These are phyloP conservation scores for Centropristis striata DNA, from an alignment of 2,113 vertebrate genomes.

Conservation along the genomic window DNA sequence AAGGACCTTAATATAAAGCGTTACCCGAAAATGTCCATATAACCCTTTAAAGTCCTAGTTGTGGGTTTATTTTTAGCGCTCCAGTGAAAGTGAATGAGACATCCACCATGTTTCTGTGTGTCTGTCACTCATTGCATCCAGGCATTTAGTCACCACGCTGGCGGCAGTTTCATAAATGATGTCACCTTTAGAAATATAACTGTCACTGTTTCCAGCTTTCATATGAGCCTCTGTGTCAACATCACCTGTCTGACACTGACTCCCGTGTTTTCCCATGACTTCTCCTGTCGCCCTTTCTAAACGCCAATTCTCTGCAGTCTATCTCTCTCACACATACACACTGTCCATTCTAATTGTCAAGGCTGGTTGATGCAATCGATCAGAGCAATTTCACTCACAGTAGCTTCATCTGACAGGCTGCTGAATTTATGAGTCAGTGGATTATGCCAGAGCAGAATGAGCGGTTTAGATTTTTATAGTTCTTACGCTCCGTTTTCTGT, in stretches of 20 bases:
- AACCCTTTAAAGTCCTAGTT: no score
- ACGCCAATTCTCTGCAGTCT: slow-evolving; percentile 27
- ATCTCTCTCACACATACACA: background rate
- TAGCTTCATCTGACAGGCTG: slow-evolving; percentile 42
- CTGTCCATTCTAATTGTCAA: slow-evolving; percentile 46
- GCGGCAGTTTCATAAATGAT: slow-evolving; percentile 16
- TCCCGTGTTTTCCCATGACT: slow-evolving; percentile 3
- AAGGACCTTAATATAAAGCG: no score
- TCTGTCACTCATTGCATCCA: background rate
- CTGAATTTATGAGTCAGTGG: slow-evolving; percentile 41
- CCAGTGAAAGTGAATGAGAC: background rate
- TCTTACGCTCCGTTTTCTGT: slow-evolving; percentile 55
- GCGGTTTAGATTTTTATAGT: slow-evolving; percentile 38
- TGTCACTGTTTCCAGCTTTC: slow-evolving; percentile 21
- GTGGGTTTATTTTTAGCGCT: background rate
- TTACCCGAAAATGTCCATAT: no score
- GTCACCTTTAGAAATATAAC: slow-evolving; percentile 25
- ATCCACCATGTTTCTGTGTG: background rate
- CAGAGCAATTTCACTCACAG: slow-evolving; percentile 57
- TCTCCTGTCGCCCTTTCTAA: slow-evolving; percentile 31
- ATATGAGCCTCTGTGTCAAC: slow-evolving; percentile 7
- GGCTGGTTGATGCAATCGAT: slow-evolving; percentile 62
- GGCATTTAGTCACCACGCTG: background rate
- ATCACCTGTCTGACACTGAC: slow-evolving; percentile 27
- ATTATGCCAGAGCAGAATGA: slow-evolving; percentile 47